These are phyloP conservation scores for Halcyon senegalensis DNA, from an alignment of 2,113 vertebrate species.

Conservation along the genomic window DNA sequence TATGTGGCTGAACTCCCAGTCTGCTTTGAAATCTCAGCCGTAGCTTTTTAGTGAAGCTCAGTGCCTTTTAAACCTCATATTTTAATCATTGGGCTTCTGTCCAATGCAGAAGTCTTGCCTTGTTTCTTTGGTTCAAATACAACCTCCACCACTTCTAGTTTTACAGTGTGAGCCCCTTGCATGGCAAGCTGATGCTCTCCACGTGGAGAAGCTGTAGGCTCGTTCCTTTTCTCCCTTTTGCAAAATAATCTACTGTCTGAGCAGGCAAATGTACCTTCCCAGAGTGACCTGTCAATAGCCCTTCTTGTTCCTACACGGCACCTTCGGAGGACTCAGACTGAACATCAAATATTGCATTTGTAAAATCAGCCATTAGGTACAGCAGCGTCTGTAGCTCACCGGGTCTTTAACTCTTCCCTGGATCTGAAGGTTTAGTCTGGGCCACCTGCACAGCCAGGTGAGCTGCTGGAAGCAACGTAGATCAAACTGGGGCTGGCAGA, in stretches of 20 bases:
- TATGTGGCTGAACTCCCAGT: neutral
- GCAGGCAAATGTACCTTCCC: neutral
- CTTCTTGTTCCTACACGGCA: neutral
- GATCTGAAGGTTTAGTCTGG: neutral
- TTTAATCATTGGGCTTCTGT: conserved; percentile 27
- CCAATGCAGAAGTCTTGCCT: neutral
- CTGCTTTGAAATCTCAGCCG: conserved; percentile 5
- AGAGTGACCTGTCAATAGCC: accelerated
- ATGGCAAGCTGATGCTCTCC: neutral
- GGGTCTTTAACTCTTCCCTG: neutral
- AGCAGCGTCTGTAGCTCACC: no score
- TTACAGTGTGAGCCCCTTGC: neutral
- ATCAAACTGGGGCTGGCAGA: neutral
- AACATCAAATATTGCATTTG: neutral
- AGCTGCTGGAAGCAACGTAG: accelerated
- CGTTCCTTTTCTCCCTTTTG: neutral
- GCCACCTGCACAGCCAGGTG: neutral
- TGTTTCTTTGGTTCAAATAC: neutral
- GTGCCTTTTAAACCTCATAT: conserved; percentile 28
- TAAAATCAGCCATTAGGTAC: neutral
- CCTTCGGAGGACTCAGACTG: neutral
- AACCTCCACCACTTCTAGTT: neutral
- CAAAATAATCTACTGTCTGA: neutral
- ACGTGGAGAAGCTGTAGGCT: neutral
- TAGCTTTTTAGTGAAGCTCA: neutral